These are phyloP conservation scores for Siphamia tubifer DNA, from an alignment of 2,113 vertebrate species.

Conservation along the genomic window DNA sequence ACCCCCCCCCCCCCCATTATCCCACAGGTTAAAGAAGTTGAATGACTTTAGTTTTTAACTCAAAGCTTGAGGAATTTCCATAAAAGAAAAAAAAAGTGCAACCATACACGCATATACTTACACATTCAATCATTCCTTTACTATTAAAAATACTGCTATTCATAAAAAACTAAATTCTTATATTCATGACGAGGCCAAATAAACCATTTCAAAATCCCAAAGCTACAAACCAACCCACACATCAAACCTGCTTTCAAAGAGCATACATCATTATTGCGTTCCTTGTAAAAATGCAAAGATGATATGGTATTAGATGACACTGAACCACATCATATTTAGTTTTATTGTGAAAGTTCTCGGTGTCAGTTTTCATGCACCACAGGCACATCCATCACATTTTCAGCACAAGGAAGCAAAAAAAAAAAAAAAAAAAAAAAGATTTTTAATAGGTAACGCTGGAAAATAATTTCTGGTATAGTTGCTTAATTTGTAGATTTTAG, in stretches of 20 bases:
- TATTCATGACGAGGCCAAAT: not conserved
- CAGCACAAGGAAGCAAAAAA: constrained; percentile 2
- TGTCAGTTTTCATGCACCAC: constrained; percentile 12
- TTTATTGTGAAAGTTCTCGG: not conserved
- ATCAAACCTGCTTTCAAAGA: constrained; percentile 17
- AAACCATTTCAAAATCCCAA: not conserved
- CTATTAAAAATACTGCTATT: too few relatives aligned
- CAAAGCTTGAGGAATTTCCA: too few relatives aligned
- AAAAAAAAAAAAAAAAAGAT: too few relatives aligned
- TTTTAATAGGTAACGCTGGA: not conserved
- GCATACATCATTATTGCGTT: constrained; percentile 1
- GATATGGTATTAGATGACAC: constrained; percentile 1
- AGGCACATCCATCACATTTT: constrained; percentile 2
- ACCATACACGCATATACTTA: too few relatives aligned
- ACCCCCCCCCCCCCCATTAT: too few relatives aligned
- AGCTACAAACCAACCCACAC: not conserved
- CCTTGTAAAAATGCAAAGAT: not conserved
- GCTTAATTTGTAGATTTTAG: not conserved
- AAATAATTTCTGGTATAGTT: not conserved
- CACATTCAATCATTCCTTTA: too few relatives aligned
- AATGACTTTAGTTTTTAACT: too few relatives aligned
- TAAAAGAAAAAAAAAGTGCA: too few relatives aligned
- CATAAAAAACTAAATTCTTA: not conserved
- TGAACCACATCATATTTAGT: not conserved
- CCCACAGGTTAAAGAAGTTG: too few relatives aligned